A percentile compares a stretch with the other conserved stretches of the same genome.
These are phyloP conservation scores for Octonoba sinensis DNA, from an alignment of 2,888 invertebrate genomes.

Conservation along the genomic window DNA sequence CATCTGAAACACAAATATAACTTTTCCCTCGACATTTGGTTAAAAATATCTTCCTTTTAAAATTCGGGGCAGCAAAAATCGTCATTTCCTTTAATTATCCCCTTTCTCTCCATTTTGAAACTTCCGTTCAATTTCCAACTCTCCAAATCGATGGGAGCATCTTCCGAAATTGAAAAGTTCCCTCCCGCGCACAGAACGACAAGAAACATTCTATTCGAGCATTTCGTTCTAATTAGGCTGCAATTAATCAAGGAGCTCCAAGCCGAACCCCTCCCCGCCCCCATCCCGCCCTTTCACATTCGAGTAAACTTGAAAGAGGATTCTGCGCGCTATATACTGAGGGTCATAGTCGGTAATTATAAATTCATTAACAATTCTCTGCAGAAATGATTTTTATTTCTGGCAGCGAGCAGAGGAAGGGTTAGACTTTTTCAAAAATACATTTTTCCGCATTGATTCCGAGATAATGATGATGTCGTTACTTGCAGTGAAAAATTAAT, in stretches of 20 bases:
- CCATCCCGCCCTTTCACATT: not conserved
- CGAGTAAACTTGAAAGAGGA: constrained; percentile 37
- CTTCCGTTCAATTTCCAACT: constrained; percentile 19
- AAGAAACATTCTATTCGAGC: too few species aligned
- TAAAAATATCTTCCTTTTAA: too few species aligned
- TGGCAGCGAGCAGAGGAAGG: not conserved
- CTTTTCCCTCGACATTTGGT: too few species aligned
- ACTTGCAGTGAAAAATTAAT: constrained; percentile 47
- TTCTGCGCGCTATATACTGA: not conserved
- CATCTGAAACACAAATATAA: too few species aligned
- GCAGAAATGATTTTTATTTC: not conserved
- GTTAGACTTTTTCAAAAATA: constrained; percentile 20
- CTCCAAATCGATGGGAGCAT: too few species aligned
- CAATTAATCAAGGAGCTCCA: too few species aligned
- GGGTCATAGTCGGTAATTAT: constrained; percentile 45
- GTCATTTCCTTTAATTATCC: too few species aligned
- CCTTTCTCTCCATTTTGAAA: constrained; percentile 21
- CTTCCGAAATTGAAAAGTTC: too few species aligned
- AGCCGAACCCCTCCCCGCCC: too few species aligned
- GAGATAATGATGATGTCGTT: constrained; percentile 44
- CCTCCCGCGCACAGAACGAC: too few species aligned
- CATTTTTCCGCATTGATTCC: constrained; percentile 38
- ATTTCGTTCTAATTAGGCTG: too few species aligned
- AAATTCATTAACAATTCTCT: constrained; percentile 56
- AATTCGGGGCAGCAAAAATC: too few species aligned